Base-by-base conservation (phyloP, 2,888 invertebrate genomes). In the Callyntrura sp. region DNA sequence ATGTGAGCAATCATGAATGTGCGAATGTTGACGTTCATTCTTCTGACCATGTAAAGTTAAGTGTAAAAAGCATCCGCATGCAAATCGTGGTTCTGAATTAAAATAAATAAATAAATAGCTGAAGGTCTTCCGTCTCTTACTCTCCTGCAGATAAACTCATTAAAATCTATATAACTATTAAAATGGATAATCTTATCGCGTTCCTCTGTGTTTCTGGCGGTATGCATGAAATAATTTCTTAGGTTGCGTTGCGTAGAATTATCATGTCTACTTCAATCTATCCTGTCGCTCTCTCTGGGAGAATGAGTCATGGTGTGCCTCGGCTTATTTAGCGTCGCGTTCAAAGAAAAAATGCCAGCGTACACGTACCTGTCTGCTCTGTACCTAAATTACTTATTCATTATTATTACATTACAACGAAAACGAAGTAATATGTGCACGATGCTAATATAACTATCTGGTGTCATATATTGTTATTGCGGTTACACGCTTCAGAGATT, bases 61-160 rank as follows among this genome's bases (percentile, higher is more conserved):
- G 82, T 82, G 48, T 23, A 88, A 88, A 88, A 88, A 88, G 81
- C 88, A 88, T 88, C 88, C 88, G 55, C 88, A 88, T 88, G 88
- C 62, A 83, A 82, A 88, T 83, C 73, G 76, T 82, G 57, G 51
- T 43, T 48, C 62, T 73, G 78, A 88, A 88, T 88, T 88, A 83
- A 83, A 88, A 82, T 88, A 83, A 86, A 79, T 88, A 83, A 86
- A 79, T 88, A 88, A 78, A 85, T 79, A 89, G 68, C 65, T 85
- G 85, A 89, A 89, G 84, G 89, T 89, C 84, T 89, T 89, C 88
- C 88, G 76, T 82, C 89, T 70, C 65, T 45, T 35, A 35, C 79
- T 88, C 55, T 51, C 81, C 81, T 85, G 82, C 82, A 57, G 79
- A 85, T 82, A 82, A 85, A 86, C 90, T 85, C 82, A 87, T 87